A percentile compares a stretch with the other conserved stretches of the same genome.
Conservation (phyloP, 2,113 vertebrate genomes). For the Thunnus maccoyii region DNA sequence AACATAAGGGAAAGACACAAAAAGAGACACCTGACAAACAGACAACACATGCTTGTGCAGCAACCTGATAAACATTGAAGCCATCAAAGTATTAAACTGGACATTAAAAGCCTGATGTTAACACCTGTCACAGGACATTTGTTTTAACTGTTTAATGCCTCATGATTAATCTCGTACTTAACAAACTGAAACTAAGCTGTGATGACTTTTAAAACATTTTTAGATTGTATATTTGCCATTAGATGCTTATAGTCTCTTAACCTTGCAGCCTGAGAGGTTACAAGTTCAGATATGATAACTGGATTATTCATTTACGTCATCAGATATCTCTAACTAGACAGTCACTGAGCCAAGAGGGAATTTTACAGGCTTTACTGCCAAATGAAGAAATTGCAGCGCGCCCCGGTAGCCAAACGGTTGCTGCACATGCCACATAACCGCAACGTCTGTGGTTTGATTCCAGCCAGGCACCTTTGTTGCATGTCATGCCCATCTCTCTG, state of each 20-base stretch:
- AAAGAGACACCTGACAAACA: not conserved
- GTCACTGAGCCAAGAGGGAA: conserved; percentile 12
- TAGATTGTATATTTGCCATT: not conserved
- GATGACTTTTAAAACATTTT: not conserved
- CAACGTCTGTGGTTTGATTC: too few species aligned
- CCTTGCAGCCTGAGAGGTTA: conserved; percentile 14
- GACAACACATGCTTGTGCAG: not conserved
- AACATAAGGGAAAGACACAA: not conserved
- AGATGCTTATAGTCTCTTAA: conserved; percentile 3
- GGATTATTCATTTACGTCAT: conserved; percentile 46
- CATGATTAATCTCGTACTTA: not conserved
- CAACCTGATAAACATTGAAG: not conserved
- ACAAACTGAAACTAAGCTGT: not conserved
- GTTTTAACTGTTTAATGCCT: not conserved
- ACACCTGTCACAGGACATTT: too few species aligned
- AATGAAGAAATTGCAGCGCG: conserved; percentile 6
- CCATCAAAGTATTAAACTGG: not conserved
- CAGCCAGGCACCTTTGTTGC: too few species aligned
- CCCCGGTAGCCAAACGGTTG: too few species aligned
- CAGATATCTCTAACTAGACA: conserved; percentile 5
- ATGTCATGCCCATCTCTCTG: too few species aligned
- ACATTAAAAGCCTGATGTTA: not conserved
- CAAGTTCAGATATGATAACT: conserved; percentile 24
- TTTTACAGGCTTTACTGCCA: conserved; percentile 18
- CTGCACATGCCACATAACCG: too few species aligned